Percentiles rank a stretch among this genome's conserved stretches.
These are phyloP conservation scores for Andricus curvator DNA, from an alignment of 2,888 invertebrate genomes.

Conservation along the genomic window DNA sequence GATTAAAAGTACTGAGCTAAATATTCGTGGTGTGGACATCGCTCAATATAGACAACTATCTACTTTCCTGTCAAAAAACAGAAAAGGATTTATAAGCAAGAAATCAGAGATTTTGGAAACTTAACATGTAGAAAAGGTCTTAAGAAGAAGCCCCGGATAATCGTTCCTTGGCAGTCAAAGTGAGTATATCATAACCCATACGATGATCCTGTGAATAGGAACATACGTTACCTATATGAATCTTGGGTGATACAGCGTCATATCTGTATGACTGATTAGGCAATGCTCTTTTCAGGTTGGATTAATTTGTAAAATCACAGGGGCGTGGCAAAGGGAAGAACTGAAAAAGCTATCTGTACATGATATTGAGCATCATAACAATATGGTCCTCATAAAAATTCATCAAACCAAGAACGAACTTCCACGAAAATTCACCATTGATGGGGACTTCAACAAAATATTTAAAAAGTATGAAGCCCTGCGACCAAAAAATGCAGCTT, in stretches of 20 bases:
- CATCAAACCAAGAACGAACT: slow-evolving; percentile 37
- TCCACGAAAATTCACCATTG: slow-evolving; percentile 39
- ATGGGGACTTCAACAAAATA: slow-evolving; percentile 36
- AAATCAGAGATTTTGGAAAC: slow-evolving; percentile 64
- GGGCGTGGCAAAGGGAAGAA: slow-evolving; percentile 20
- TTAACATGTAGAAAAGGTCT: slow-evolving; percentile 60
- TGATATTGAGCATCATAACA: slow-evolving; percentile 28
- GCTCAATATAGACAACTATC: slow-evolving; percentile 51
- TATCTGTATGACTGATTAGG: no score
- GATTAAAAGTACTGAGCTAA: slow-evolving; percentile 56
- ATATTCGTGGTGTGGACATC: slow-evolving; percentile 54
- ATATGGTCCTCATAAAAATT: slow-evolving; percentile 29
- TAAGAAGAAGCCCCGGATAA: slow-evolving; percentile 59
- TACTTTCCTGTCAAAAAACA: slow-evolving; percentile 59
- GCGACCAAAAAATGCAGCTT: slow-evolving; percentile 33
- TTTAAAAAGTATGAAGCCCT: slow-evolving; percentile 39
- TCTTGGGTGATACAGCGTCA: no score
- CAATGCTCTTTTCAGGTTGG: no score
- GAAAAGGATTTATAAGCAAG: slow-evolving; percentile 62
- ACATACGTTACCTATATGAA: no score
- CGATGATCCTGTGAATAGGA: no score
- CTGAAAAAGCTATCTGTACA: background rate
- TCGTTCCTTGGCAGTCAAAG: slow-evolving; percentile 43
- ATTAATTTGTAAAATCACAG: no score
- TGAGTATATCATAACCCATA: background rate